A percentile compares a stretch with the other conserved stretches of the same genome.
These are phyloP conservation scores for Marasmarcha lunaedactyla DNA, from an alignment of 2,888 invertebrate species.

Conservation along the genomic window DNA sequence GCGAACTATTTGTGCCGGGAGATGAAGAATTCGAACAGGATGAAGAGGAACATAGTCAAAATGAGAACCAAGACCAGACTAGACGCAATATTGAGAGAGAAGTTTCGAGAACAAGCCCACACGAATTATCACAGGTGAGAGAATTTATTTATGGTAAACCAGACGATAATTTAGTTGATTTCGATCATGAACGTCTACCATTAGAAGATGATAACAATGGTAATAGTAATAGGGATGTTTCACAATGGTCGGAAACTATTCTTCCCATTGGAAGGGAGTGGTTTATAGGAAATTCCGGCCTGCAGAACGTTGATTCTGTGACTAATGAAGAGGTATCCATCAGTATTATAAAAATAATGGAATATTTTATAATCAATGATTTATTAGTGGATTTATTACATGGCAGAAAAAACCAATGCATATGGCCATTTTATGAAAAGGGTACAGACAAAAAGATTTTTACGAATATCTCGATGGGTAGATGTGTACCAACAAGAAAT, in stretches of 20 bases:
- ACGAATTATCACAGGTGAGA: too few relatives aligned
- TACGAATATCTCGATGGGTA: constrained; percentile 15
- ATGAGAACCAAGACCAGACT: constrained; percentile 6
- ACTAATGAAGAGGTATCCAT: not conserved
- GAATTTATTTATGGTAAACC: too few relatives aligned
- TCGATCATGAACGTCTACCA: too few relatives aligned
- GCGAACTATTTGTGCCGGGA: constrained; percentile 15
- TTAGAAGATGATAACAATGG: not conserved
- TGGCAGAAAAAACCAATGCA: too few relatives aligned
- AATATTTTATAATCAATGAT: constrained; percentile 2
- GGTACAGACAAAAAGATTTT: constrained; percentile 13
- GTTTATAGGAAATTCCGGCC: not conserved
- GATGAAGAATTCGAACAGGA: constrained; percentile 13
- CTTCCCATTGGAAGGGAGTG: constrained; percentile 1
- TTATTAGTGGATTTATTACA: too few relatives aligned
- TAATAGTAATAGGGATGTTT: not conserved
- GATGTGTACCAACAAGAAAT: constrained; percentile 13
- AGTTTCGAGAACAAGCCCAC: constrained; percentile 13
- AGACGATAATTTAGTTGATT: too few relatives aligned
- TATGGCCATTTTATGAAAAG: not conserved
- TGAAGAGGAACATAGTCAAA: constrained; percentile 12
- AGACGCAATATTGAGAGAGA: constrained; percentile 7
- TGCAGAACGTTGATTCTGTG: not conserved
- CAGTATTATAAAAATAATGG: constrained; percentile 2
- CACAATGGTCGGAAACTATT: not conserved